Percentiles rank a stretch among this genome's conserved stretches.
These are phyloP conservation scores for Etheostoma cragini DNA, from an alignment of 2,113 vertebrate species.

Conservation along the genomic window DNA sequence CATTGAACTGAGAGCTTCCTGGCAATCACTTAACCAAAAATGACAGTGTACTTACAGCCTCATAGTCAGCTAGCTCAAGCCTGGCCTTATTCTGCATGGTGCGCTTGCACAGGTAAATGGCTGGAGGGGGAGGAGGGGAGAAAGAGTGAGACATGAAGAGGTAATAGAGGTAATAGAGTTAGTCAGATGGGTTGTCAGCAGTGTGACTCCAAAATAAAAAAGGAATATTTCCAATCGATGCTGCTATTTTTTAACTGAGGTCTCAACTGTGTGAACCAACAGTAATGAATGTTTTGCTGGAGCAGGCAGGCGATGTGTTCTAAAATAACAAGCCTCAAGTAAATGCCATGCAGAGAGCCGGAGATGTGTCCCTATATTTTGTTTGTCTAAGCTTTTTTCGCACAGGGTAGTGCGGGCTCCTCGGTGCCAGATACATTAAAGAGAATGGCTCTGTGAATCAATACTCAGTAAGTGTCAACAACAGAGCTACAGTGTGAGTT, in stretches of 20 bases:
- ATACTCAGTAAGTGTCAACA: constrained; percentile 54
- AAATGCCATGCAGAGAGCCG: constrained; percentile 45
- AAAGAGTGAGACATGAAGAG: constrained; percentile 35
- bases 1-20: constrained; percentile 27
- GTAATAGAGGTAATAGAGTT: background rate
- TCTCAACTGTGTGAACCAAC: constrained; percentile 50
- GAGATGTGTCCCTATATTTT: constrained; percentile 46
- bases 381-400: constrained; percentile 51
- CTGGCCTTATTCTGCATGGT: constrained; percentile 99
- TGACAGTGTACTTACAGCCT: constrained; percentile 90
- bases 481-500: constrained; percentile 41
- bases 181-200: constrained; percentile 1
- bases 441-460: constrained; percentile 49
- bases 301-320: constrained; percentile 25
- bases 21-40: constrained; percentile 4
- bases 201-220: constrained; percentile 24
- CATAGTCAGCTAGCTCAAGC: constrained; percentile 95
- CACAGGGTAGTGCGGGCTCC: constrained; percentile 27
- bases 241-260: constrained; percentile 6
- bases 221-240: background rate
- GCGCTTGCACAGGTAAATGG: constrained; percentile 98
- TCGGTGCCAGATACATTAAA: constrained; percentile 52
- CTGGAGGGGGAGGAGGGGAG: constrained; percentile 75
- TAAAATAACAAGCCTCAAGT: constrained; percentile 48
- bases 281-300: constrained; percentile 43